Evolutionary conservation across 1,140 invertebrate species (phyloP).

Genomic region (Neuroterus valhalla): DNA sequence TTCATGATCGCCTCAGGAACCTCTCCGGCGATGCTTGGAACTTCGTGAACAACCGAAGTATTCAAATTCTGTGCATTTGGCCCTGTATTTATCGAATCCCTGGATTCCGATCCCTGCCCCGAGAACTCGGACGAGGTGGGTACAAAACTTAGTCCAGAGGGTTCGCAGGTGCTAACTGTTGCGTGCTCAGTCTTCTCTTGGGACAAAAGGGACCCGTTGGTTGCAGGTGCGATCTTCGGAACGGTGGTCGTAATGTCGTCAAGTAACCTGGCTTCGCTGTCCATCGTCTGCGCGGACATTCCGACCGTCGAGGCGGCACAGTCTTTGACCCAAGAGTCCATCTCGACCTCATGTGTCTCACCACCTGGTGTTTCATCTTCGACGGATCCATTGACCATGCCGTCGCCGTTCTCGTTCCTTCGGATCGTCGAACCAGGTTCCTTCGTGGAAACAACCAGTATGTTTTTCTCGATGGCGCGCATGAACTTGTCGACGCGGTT

Average conservation of each 20-base stretch:
- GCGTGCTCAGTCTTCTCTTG: constrained; percentile 1
- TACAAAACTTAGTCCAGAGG: constrained; percentile 51
- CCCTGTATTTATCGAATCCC: not conserved
- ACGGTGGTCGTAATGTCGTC: not conserved
- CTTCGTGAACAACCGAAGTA: constrained; percentile 50
- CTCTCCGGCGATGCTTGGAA: constrained; percentile 54
- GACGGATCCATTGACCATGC: constrained; percentile 76
- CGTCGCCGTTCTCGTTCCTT: constrained; percentile 81
- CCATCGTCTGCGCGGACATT: constrained; percentile 49
- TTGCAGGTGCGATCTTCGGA: not conserved
- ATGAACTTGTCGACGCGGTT: constrained; percentile 97
- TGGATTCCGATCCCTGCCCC: constrained; percentile 16
- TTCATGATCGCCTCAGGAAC: constrained; percentile 71
- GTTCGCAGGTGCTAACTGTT: constrained; percentile 39
- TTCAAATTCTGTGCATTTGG: not conserved
- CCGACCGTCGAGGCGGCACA: constrained; percentile 54
- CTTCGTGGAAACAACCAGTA: constrained; percentile 95
- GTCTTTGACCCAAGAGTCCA: constrained; percentile 72
- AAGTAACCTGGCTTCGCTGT: constrained; percentile 46
- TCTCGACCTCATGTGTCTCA: constrained; percentile 64
- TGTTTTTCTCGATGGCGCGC: constrained; percentile 95
- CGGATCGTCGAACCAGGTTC: constrained; percentile 83
- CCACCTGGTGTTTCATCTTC: constrained; percentile 64
- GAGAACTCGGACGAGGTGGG: constrained; percentile 55
- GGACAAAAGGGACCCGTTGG: not conserved